These are phyloP conservation scores for Pseudachorutes palmiensis DNA, from an alignment of 1,140 invertebrate genomes.

Conservation along the genomic window DNA sequence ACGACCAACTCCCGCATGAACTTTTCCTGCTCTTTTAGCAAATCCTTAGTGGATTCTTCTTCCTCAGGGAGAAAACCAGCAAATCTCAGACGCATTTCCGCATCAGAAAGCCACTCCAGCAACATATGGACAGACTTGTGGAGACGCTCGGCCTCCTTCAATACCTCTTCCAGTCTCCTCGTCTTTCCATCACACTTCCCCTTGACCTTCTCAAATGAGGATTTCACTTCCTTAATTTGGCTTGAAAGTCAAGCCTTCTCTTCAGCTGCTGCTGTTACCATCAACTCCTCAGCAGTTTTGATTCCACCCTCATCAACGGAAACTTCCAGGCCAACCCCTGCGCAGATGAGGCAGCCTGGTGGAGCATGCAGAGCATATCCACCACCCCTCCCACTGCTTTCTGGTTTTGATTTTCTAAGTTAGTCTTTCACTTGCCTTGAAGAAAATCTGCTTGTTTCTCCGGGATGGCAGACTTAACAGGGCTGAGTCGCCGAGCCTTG, in stretches of 20 bases:
- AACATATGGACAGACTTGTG: slow-evolving; percentile 89
- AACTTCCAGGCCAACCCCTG: no score
- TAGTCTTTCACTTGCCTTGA: no score
- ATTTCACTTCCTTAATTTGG: slow-evolving; percentile 73
- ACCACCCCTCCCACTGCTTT: no score
- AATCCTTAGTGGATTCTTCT: slow-evolving; percentile 73
- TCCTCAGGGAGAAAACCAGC: slow-evolving; percentile 80
- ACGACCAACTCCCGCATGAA: slow-evolving; percentile 75
- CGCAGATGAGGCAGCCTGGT: no score
- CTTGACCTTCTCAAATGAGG: slow-evolving; percentile 76
- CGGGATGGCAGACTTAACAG: no score
- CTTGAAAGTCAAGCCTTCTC: slow-evolving; percentile 69
- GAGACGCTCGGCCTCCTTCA: slow-evolving; percentile 76
- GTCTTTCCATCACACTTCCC: slow-evolving; percentile 67
- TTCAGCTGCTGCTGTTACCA: no score
- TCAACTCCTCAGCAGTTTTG: no score
- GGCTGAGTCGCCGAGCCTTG: no score
- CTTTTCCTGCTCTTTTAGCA: slow-evolving; percentile 76
- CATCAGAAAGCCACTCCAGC: slow-evolving; percentile 90
- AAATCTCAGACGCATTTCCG: slow-evolving; percentile 84
- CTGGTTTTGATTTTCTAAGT: no score
- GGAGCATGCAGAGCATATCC: no score
- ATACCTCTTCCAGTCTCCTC: slow-evolving; percentile 68
- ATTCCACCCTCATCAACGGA: no score
- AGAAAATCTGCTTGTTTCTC: no score